A percentile compares a stretch with the other conserved stretches of the same genome.
Conservation (phyloP, 2,797 vertebrate species). For the Acanthopagrus latus region DNA sequence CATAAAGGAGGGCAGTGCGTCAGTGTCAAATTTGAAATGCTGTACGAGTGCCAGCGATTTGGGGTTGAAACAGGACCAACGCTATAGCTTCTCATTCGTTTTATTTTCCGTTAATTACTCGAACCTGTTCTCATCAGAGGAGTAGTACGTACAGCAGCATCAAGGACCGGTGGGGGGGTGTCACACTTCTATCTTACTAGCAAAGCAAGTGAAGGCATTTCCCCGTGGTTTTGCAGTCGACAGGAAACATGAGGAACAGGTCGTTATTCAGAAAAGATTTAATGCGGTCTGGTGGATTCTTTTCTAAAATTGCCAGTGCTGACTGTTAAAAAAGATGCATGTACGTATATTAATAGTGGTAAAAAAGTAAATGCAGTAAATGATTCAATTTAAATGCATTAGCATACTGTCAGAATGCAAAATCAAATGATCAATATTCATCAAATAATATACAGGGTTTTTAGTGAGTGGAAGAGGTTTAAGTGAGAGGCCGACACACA, state of each 20-base stretch:
- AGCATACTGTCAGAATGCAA: neutral
- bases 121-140: neutral
- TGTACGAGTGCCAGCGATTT: neutral
- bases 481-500: too few species aligned
- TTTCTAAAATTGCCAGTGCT: neutral
- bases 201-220: neutral
- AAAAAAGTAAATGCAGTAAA: neutral
- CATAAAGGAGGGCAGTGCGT: neutral
- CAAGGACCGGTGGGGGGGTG: neutral
- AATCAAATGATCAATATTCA: neutral
- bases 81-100: neutral
- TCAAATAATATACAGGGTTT: too few species aligned
- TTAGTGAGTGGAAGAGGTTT: too few species aligned
- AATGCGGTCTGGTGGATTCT: neutral
- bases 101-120: neutral
- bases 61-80: neutral
- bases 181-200: too few species aligned
- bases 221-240: constrained; percentile 19
- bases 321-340: neutral
- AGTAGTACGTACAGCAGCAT: neutral
- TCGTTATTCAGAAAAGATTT: neutral
- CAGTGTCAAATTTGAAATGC: neutral
- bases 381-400: neutral
- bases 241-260: neutral
- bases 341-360: neutral